Conservation (phyloP, 2,113 vertebrate genomes). For the Notarius quadriscutis region DNA sequence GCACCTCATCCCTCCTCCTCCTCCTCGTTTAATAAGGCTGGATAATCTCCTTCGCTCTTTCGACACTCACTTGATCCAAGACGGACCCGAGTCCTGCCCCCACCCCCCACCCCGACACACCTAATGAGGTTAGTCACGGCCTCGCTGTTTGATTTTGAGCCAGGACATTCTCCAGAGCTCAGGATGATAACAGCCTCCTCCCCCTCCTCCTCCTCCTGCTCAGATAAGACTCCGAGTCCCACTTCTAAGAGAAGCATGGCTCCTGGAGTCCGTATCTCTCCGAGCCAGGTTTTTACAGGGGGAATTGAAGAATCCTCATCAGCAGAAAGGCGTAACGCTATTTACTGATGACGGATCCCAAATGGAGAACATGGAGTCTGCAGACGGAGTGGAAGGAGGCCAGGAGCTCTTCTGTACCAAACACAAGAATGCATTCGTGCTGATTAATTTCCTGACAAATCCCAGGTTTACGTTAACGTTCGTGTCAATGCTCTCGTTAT, state of each 20-base stretch:
- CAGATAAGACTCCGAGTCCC: not conserved
- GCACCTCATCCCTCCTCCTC: slow-evolving; percentile 26
- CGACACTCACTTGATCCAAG: slow-evolving; percentile 32
- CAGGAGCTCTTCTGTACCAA: not conserved
- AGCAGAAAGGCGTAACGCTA: not conserved
- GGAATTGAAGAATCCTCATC: not conserved
- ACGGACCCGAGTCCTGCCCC: slow-evolving; percentile 19
- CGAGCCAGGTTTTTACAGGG: not conserved
- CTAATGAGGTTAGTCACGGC: slow-evolving; percentile 55
- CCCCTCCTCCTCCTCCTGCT: slow-evolving; percentile 1
- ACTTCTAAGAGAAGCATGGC: not conserved
- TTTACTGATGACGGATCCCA: slow-evolving; percentile 26
- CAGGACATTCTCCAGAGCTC: slow-evolving; percentile 43
- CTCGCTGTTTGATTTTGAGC: slow-evolving; percentile 42
- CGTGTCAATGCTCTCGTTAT: not conserved
- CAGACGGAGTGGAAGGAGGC: not conserved
- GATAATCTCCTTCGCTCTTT: slow-evolving; percentile 57
- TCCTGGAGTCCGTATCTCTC: slow-evolving; percentile 29
- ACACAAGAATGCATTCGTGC: not conserved
- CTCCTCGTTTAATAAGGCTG: slow-evolving; percentile 41
- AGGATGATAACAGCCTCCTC: not conserved
- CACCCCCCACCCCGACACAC: not conserved
- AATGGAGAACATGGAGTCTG: slow-evolving; percentile 11
- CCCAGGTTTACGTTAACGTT: not conserved
- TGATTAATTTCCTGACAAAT: not conserved